A percentile compares a stretch with the other conserved stretches of the same genome.
These are phyloP conservation scores for Sparidentex hasta DNA, from an alignment of 2,797 vertebrate species.

Conservation along the genomic window DNA sequence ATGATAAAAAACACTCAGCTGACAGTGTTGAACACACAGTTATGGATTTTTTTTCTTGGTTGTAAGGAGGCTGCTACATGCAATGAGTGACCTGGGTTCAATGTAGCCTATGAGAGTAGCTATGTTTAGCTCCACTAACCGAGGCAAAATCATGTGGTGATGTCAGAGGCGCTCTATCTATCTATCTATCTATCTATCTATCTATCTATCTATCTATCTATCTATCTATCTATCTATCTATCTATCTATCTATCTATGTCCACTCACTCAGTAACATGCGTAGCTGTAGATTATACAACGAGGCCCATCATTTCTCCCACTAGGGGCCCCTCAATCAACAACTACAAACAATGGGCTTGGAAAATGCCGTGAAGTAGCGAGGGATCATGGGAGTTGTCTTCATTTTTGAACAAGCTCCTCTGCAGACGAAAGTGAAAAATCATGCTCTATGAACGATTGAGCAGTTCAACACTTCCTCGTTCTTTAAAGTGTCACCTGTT, in stretches of 20 bases:
- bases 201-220: constrained; percentile 21
- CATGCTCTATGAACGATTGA: too few relatives aligned
- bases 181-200: constrained; percentile 34
- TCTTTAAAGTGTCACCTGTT: too few relatives aligned
- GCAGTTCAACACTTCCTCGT: too few relatives aligned
- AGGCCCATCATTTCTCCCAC: too few relatives aligned
- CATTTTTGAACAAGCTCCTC: too few relatives aligned
- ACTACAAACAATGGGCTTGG: too few relatives aligned
- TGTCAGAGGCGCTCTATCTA: constrained; percentile 1
- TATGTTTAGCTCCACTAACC: constrained; percentile 63
- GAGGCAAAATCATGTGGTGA: constrained; percentile 37
- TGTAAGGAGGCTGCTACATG: constrained; percentile 44
- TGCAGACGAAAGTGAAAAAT: too few relatives aligned
- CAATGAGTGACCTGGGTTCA: constrained; percentile 65
- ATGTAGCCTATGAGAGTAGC: constrained; percentile 30
- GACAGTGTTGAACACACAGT: constrained; percentile 25
- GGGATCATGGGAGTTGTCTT: too few relatives aligned
- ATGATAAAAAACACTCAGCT: constrained; percentile 36
- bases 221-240: constrained; percentile 15
- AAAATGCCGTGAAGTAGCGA: too few relatives aligned
- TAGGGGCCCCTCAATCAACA: too few relatives aligned
- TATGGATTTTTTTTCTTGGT: constrained; percentile 43
- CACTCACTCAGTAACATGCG: not conserved
- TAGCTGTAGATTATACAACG: not conserved
- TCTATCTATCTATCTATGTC: not conserved